Evolutionary conservation across 2,797 vertebrate species (phyloP), one percentile per base, ranked within the genome.

Genomic region (Sarcoramphus papa): DNA sequence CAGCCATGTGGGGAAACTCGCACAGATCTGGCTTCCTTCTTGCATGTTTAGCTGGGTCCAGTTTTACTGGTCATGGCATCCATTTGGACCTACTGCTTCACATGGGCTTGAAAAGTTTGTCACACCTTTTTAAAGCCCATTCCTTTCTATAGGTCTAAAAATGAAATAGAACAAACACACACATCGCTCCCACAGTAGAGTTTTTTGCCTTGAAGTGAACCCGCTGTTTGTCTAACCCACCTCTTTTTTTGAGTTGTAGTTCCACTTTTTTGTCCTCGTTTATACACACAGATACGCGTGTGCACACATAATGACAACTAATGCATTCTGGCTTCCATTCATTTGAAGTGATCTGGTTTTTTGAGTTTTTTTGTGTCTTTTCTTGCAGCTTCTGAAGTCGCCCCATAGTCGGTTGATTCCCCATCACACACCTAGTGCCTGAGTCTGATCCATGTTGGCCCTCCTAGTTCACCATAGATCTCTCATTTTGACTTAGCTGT

Each of bases 361-460:
- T 90, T 85, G 70, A 72, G 89, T 43, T 75, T 80, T 69, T 60
- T 74, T 50, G 56, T 93, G 95, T 91, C 92, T 97, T 97, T 97
- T 90, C 97, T 98, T 92, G 91, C 95, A 98, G 95, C 96, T 97
- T 97, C 95, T 95, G 97, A 97, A 96, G 95, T 75, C 65, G 40
- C 86, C 90, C 95, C 67, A 43, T 96, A 83, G 81, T 88, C 40
- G 91, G 92, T 79, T 93, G 95, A 65, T 43, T 70, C 70, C 88
- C 93, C 97, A 51, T 95, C 90, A 68, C 87, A 89, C 88, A 45
- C 84, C 41, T 92, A 92, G 48, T 97, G 98, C 98, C 97, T 97
- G 95, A 96, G 51, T 92, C 47, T 92, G 95, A 90, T 84, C 93
- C 90, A 12, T 92, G 64, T 91, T 72, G 92, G 78, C 85, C 83